Base-by-base conservation (phyloP, 2,888 invertebrate genomes). In the Drosophila gaucha region DNA sequence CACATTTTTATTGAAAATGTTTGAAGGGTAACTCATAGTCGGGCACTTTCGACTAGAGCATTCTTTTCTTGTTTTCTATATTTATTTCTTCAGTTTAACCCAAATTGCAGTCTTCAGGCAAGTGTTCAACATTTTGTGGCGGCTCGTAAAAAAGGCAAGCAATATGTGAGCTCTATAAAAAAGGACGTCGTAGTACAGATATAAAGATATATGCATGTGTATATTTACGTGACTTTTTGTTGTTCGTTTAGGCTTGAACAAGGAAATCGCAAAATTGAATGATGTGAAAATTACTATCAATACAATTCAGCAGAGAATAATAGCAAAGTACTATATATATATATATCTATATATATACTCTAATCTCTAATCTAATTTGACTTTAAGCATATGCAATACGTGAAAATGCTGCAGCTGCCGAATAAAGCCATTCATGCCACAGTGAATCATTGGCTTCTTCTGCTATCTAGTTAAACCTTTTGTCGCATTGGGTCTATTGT, bases 181-280 rank as follows among this genome's bases (percentile, higher is more conserved):
- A 46, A 70, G 3, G 3, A 10, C 24, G 30, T 24, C 28, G 20
- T 47, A 33, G 33, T 36, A 43, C 43, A 66, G 28, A 57, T 43
- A 57, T 47, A 55, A 50, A 30, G 24, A 26, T 47, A 30, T 52
- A 33, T 47, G 3, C 18, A 24, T 22, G 24, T 38, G 8, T 46
- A 33, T 43, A 3, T 18, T 5, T 28, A 41, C 14, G 33, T 64
- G 18, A 6, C 20, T 20, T 38, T 35, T 38, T 49, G 22, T 35
- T 44, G 6, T 31, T 43, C 33, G 26, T 63, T 66, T 38, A 38
- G 57, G 30, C 49, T 44, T 52, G 50, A 26, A 62, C 41, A 69
- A 60, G 49, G 44, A 41, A 36, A 52, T 28, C 39, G 9, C 43
- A 77, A 65, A 57, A 60, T 64, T 64, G 16, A 26, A 26, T 43